These are phyloP conservation scores for Artibeus jamaicensis DNA, from an alignment of 2,797 vertebrate genomes.

Conservation along the genomic window DNA sequence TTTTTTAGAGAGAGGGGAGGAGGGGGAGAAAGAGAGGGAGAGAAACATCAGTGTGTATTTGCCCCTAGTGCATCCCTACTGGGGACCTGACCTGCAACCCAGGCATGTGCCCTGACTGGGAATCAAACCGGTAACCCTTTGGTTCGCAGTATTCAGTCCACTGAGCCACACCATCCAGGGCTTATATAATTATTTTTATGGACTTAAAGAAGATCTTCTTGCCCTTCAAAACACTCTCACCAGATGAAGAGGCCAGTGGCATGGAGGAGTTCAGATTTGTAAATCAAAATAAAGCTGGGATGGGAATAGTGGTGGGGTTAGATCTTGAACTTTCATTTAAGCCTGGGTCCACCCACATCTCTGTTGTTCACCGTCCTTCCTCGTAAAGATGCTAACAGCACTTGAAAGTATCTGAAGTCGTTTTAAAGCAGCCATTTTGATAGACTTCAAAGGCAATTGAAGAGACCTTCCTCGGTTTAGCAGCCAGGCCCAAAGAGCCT, in stretches of 20 bases:
- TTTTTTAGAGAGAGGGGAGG: no score
- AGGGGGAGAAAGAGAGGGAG: no score
- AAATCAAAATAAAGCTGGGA: not conserved
- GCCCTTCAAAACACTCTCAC: not conserved
- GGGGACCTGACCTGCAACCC: not conserved
- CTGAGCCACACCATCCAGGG: not conserved
- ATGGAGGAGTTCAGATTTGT: not conserved
- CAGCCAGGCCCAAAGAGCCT: not conserved
- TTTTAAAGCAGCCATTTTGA: not conserved
- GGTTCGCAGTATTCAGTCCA: no score
- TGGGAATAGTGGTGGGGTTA: not conserved
- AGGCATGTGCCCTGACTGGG: not conserved
- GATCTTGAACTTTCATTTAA: not conserved
- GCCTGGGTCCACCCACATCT: not conserved
- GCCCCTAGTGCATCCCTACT: no score
- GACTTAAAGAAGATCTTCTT: not conserved
- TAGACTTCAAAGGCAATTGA: not conserved
- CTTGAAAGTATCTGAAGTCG: accelerated
- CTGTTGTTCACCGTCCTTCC: not conserved
- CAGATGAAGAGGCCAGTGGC: not conserved
- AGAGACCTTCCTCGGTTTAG: not conserved
- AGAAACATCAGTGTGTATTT: no score
- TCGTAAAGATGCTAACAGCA: not conserved
- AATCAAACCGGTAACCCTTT: not conserved
- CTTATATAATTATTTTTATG: not conserved